Base-by-base conservation (phyloP, 1,140 invertebrate species). In the Aphelenchoides besseyi region DNA sequence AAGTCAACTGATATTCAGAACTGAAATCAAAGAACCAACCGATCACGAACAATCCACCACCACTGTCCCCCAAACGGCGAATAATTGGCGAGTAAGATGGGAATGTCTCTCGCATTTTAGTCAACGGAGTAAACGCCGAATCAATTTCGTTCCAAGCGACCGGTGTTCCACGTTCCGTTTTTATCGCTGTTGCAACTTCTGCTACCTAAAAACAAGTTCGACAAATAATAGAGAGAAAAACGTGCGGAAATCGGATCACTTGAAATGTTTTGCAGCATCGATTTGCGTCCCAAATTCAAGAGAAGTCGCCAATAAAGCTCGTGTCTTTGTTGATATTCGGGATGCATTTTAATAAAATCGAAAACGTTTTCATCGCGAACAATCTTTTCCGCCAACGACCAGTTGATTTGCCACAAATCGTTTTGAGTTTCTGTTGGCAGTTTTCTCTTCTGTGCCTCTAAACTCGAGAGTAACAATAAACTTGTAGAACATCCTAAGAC, bases 341-440 rank as follows among this genome's bases (percentile, higher is more conserved):
- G 9, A n/a, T 33, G 36, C 1, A n/a, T 32, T 32, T 35, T 29
- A 29, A 76, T n/a, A 28, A 54, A 37, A 36, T 76, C 55, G 28
- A 76, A 29, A 18, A 76, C 53, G 16, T 76, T 23, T 23, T 80
- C 75, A 23, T 76, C 77, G n/a, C 77, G 76, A 32, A 76, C 57
- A 33, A 75, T 69, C n/a, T 54, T 52, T 29, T 76, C 70, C 41
- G 79, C 68, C 16, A 61, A 28, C 23, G 35, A 1, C 75, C 75
- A 76, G 37, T 76, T 76, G 33, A 79, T 41, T 32, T 35, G 29
- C 75, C 75, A 76, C 16, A 76, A 23, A 48, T 66, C 63, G 18
- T 5, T 23, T 8, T 28, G 5, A 8, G 18, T 16, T 33, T 59
- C 55, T 8, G 5, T 23, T 8, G 5, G 5, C 5, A 59, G 55